Percentiles rank a stretch among this genome's conserved stretches.
Conservation (phyloP, 2,113 vertebrate genomes). For the Ammodytes dubius region DNA sequence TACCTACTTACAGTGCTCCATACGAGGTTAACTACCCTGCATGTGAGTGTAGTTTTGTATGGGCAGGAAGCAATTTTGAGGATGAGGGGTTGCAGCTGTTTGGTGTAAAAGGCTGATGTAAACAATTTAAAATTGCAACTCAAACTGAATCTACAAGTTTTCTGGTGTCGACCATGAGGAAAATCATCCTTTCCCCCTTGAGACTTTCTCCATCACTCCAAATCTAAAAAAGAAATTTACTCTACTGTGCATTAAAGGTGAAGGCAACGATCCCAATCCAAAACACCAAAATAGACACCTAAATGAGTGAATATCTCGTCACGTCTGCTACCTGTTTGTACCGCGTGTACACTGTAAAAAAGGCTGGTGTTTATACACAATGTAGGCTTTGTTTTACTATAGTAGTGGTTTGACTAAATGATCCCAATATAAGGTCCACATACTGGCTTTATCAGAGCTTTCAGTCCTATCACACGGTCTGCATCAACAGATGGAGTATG, state of each 20-base stretch:
- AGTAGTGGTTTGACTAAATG: neutral
- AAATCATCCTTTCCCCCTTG: conserved; percentile 6
- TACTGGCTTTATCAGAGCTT: neutral
- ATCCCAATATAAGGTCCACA: neutral
- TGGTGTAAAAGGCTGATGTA: conserved; percentile 54
- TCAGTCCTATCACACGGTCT: neutral
- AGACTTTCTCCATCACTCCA: conserved; percentile 2
- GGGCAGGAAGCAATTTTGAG: conserved; percentile 19
- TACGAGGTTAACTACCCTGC: neutral
- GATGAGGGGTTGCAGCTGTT: conserved; percentile 48
- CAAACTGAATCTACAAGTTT: conserved; percentile 48
- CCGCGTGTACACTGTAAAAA: too few species aligned
- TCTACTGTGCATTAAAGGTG: neutral
- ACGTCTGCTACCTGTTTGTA: too few species aligned
- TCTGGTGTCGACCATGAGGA: conserved; percentile 17
- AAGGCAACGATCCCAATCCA: too few species aligned
- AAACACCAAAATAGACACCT: too few species aligned
- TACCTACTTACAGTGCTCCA: conserved; percentile 13
- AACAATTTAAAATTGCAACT: conserved; percentile 55
- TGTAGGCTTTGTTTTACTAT: neutral
- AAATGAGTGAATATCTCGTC: too few species aligned
- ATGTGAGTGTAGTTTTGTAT: conserved; percentile 19
- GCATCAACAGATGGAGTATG: neutral
- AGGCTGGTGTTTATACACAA: too few species aligned
- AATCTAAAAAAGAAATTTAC: neutral